Percentiles rank a stretch among this genome's conserved stretches.
These are phyloP conservation scores for Endotricha flammealis DNA, from an alignment of 2,888 invertebrate genomes.

Conservation along the genomic window DNA sequence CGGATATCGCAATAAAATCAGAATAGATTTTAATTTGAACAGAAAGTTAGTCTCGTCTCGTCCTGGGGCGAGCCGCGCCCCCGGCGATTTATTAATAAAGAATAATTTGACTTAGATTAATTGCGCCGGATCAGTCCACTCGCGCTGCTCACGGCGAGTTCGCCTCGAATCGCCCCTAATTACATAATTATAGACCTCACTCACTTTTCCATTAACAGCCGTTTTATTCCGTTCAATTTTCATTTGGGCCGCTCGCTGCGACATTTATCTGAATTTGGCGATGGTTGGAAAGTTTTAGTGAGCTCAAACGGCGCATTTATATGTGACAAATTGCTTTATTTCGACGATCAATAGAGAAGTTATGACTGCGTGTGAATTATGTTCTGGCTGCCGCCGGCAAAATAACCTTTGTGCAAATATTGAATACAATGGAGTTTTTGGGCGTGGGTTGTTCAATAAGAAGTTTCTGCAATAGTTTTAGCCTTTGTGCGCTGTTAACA, in stretches of 20 bases:
- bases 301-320: neutral
- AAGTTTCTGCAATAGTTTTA: too few relatives aligned
- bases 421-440: too few relatives aligned
- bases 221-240: slow-evolving; percentile 7
- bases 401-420: too few relatives aligned
- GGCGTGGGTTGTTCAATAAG: too few relatives aligned
- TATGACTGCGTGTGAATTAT: neutral
- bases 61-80: slow-evolving; percentile 11
- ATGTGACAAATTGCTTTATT: neutral
- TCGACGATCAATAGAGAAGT: neutral
- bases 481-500: too few relatives aligned
- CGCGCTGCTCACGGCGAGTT: slow-evolving; percentile 11
- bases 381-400: too few relatives aligned
- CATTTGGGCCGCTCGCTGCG: slow-evolving; percentile 1
- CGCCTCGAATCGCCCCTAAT: slow-evolving; percentile 9
- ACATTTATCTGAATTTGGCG: slow-evolving; percentile 1
- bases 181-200: slow-evolving; percentile 10
- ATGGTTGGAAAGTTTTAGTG: neutral
- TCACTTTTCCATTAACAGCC: slow-evolving; percentile 8
- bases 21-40: slow-evolving; percentile 21
- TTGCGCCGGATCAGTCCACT: slow-evolving; percentile 22
- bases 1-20: slow-evolving; percentile 1
- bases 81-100: slow-evolving; percentile 47
- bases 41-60: slow-evolving; percentile 18
- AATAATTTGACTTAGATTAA: slow-evolving; percentile 58